These are phyloP conservation scores for Ridgeia piscesae DNA, from an alignment of 1,140 invertebrate genomes.

Conservation along the genomic window DNA sequence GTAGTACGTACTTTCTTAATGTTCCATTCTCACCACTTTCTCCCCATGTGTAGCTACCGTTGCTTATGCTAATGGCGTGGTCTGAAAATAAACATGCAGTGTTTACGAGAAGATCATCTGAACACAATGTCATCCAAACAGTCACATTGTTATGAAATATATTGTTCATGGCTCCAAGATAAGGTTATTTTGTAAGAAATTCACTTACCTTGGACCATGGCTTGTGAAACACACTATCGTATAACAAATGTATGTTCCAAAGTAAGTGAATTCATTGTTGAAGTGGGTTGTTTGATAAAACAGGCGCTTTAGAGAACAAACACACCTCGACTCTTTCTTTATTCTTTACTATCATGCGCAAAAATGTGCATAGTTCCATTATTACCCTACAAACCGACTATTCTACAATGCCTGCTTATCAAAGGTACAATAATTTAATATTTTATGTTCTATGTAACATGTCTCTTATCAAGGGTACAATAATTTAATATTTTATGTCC, in stretches of 20 bases:
- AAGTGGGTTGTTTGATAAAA: background rate
- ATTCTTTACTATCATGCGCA: background rate
- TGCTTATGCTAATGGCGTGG: background rate
- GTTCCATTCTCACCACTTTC: background rate
- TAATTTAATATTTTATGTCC: background rate
- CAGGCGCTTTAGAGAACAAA: background rate
- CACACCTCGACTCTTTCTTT: background rate
- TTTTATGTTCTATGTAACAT: background rate
- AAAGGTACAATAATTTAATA: too few relatives aligned
- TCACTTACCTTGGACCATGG: too few relatives aligned
- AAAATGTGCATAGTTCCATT: background rate
- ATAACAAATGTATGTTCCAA: too few relatives aligned
- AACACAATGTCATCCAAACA: background rate
- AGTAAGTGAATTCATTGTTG: too few relatives aligned
- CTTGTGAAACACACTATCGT: too few relatives aligned
- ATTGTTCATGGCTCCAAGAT: too few relatives aligned
- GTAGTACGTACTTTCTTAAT: background rate
- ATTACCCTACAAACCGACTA: too few relatives aligned
- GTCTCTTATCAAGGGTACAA: background rate
- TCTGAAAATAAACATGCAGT: background rate
- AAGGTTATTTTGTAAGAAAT: too few relatives aligned
- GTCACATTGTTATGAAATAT: too few relatives aligned
- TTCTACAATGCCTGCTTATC: too few relatives aligned
- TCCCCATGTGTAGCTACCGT: background rate
- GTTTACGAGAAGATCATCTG: background rate